A percentile compares a stretch with the other conserved stretches of the same genome.
phyloP scores from a whole-genome alignment of 2,888 invertebrate species.

The Eudasyphora cyanicolor region DNA sequence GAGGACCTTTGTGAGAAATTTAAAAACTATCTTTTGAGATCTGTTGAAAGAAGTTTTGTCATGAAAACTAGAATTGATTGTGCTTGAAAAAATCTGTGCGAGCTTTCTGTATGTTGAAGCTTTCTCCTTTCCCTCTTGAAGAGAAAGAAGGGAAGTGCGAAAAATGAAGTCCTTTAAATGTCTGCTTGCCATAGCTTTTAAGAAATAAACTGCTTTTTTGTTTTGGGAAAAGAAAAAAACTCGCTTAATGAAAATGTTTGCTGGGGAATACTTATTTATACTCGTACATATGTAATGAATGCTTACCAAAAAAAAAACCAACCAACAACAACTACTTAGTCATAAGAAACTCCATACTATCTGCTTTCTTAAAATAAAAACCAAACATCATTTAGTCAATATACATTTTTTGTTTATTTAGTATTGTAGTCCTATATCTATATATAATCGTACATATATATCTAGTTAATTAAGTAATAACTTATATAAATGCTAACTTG shows the following conservation, averaged over 20 bases:
- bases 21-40: no score
- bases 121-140: no score
- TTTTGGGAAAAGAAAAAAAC: background rate
- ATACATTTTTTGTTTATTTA: background rate
- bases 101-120: no score
- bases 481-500: slow-evolving; percentile 9
- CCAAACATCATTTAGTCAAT: background rate
- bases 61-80: no score
- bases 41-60: no score
- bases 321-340: no score
- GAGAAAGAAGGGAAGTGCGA: background rate
- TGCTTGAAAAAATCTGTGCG: background rate
- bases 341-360: background rate
- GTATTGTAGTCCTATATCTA: background rate
- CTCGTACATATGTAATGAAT: background rate
- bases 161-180: background rate
- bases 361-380: slow-evolving; percentile 13
- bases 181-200: slow-evolving; percentile 17
- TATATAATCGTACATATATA: background rate
- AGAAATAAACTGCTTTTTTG: slow-evolving; percentile 16
- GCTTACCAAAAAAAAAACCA: background rate
- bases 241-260: slow-evolving; percentile 5
- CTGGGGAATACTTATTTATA: no score
- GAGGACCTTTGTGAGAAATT: no score
- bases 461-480: background rate